These are phyloP conservation scores for Abrostola triplasia DNA, from an alignment of 2,888 invertebrate species.

Conservation along the genomic window DNA sequence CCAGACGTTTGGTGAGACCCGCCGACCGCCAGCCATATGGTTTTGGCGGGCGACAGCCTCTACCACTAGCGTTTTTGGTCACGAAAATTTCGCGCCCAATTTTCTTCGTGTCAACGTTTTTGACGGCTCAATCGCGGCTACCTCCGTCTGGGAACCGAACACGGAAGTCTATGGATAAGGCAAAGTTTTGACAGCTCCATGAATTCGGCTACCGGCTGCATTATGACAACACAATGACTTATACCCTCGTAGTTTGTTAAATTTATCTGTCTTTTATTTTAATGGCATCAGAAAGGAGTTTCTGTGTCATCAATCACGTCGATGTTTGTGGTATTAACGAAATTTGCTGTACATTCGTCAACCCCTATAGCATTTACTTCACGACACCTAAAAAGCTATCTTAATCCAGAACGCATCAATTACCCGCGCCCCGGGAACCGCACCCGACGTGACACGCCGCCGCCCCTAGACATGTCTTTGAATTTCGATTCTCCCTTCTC, in stretches of 20 bases:
- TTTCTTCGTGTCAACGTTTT: slow-evolving; percentile 78
- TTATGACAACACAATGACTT: slow-evolving; percentile 55
- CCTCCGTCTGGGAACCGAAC: slow-evolving; percentile 58
- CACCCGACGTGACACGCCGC: slow-evolving; percentile 75
- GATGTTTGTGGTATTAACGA: slow-evolving; percentile 47
- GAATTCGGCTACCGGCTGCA: slow-evolving; percentile 47
- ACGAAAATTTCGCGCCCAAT: slow-evolving; percentile 84
- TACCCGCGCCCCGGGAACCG: slow-evolving; percentile 69
- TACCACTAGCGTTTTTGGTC: slow-evolving; percentile 71
- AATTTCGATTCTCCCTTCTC: slow-evolving; percentile 62
- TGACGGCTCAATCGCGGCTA: slow-evolving; percentile 81
- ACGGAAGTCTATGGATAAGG: slow-evolving; percentile 55
- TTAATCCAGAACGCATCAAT: slow-evolving; percentile 80
- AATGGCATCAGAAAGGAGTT: slow-evolving; percentile 39
- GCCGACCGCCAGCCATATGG: slow-evolving; percentile 74
- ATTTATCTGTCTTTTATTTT: slow-evolving; percentile 40
- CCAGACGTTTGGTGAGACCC: slow-evolving; percentile 76
- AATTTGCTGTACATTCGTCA: slow-evolving; percentile 45
- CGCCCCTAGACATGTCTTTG: slow-evolving; percentile 84
- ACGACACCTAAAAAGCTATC: slow-evolving; percentile 70
- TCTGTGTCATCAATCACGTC: slow-evolving; percentile 54
- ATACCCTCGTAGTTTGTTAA: slow-evolving; percentile 39
- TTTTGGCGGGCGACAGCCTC: slow-evolving; percentile 74
- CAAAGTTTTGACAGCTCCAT: slow-evolving; percentile 62
- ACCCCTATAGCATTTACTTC: slow-evolving; percentile 55